Base-by-base conservation (phyloP, 2,888 invertebrate species). In the Mythimna ferrago region DNA sequence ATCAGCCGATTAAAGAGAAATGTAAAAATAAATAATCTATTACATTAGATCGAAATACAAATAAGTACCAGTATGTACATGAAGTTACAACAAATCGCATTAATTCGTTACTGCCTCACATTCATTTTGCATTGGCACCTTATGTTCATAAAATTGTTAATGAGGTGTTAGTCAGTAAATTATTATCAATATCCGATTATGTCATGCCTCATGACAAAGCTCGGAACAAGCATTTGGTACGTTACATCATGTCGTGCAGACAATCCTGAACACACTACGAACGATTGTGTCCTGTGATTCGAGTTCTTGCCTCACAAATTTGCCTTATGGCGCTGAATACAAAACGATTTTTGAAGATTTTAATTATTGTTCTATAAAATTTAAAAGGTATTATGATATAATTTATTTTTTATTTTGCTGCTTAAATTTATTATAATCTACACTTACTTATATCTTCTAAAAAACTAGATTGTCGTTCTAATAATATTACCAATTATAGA, bases 251-350 rank as follows among this genome's bases (percentile, higher is more conserved):
- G 71, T 60, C 32, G 14, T 41, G 51, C 21, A 53, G 14, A 6
- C 9, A 3, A 21, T 14, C 41, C n/a, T 54, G 32, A 72, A 64
- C 48, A 16, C 21, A 54, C 5, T 41, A 6, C 44, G 4, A 11
- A 44, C 16, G 26, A 56, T 19, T 16, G 14, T 35, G n/a, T 65
- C 26, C 9, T 56, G 35, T 6, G 16, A 56, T 32, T 64, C 64
- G 54, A 64, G 64, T 32, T 19, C 5, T 6, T 1, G 16, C 19
- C n/a, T 73, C 72, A 73, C 65, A 56, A 65, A 9, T 73, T 38
- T 3, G 4, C 2, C 44, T 2, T 6, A 26, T 14, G 19, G 6
- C 6, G 2, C 6, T 16, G 73, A 48, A 73, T 73, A 48, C 64
- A 56, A 73, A 68, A 56, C 56, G 14, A 35, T 35, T 21, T 11